These are phyloP conservation scores for Xerus rutilus DNA, from an alignment of 2,797 vertebrate genomes.

Conservation along the genomic window DNA sequence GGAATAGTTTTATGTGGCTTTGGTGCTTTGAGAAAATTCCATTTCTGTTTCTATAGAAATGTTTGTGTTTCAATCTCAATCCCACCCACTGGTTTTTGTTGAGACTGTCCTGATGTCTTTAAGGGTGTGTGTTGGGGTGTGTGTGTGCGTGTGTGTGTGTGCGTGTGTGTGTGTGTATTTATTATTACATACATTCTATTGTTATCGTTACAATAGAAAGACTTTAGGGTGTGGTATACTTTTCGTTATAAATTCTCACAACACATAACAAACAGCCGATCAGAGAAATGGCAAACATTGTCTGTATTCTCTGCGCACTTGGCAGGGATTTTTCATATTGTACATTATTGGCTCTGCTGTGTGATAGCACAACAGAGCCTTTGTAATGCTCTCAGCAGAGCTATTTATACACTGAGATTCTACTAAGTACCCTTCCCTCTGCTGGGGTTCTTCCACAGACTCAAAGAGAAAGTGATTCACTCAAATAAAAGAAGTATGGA, in stretches of 20 bases:
- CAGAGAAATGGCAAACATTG: conserved; percentile 80
- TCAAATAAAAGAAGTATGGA: conserved; percentile 75
- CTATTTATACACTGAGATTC: conserved; percentile 72
- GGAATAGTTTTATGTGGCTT: neutral
- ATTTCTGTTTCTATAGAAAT: conserved; percentile 54
- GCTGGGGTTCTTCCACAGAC: conserved; percentile 77
- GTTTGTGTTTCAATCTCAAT: conserved; percentile 3
- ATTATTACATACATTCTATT: no score
- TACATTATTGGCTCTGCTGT: conserved; percentile 84
- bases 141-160: neutral
- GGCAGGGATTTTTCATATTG: conserved; percentile 87
- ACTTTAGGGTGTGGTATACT: conserved; percentile 69
- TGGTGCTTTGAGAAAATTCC: conserved; percentile 45
- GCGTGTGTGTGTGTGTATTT: neutral
- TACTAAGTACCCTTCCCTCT: conserved; percentile 78
- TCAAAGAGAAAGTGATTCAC: conserved; percentile 78
- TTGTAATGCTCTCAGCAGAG: conserved; percentile 83
- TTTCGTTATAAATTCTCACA: conserved; percentile 73
- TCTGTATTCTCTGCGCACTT: conserved; percentile 82
- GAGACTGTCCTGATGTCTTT: conserved; percentile 37
- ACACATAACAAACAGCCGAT: conserved; percentile 76
- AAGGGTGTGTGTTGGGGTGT: neutral
- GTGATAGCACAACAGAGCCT: conserved; percentile 85
- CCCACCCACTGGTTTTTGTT: neutral
- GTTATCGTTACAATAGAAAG: conserved; percentile 67